These are phyloP conservation scores for Bergia puertoricense DNA, from an alignment of 92 coral and sea anemone species.

Conservation along the genomic window DNA sequence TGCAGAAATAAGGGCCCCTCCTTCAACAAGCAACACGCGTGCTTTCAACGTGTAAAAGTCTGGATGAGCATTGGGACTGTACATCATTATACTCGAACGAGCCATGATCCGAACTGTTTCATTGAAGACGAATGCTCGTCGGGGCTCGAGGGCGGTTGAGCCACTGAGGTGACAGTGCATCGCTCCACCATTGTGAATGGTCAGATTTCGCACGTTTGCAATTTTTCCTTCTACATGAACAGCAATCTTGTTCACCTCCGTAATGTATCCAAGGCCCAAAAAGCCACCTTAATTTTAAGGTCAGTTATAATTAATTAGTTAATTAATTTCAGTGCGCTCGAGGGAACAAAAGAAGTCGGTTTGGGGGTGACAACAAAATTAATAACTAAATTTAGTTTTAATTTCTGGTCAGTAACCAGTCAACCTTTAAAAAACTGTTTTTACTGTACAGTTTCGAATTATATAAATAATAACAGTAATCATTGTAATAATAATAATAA, in stretches of 20 bases:
- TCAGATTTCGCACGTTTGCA: slow-evolving; percentile 70
- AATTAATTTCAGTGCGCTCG: background rate
- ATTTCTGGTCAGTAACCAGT: too few species aligned
- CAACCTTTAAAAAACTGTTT: too few species aligned
- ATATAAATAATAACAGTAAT: too few species aligned
- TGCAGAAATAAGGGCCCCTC: slow-evolving; percentile 58
- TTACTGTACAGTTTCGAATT: too few species aligned
- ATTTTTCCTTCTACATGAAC: slow-evolving; percentile 69
- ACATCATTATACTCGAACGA: slow-evolving; percentile 56
- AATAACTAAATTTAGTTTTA: too few species aligned
- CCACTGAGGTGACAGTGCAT: slow-evolving; percentile 61
- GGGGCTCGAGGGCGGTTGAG: slow-evolving; percentile 52
- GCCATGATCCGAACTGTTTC: slow-evolving; percentile 82
- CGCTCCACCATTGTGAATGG: slow-evolving; percentile 66
- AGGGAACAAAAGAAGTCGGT: background rate
- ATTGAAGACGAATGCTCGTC: slow-evolving; percentile 47
- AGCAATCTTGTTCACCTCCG: slow-evolving; percentile 67
- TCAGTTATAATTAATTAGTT: background rate
- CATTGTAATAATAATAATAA: too few species aligned
- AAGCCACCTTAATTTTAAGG: slow-evolving; percentile 50
- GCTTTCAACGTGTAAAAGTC: slow-evolving; percentile 55
- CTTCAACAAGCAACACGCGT: slow-evolving; percentile 63
- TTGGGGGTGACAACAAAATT: too few species aligned
- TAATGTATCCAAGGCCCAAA: slow-evolving; percentile 64
- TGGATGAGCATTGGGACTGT: slow-evolving; percentile 62